Conservation (phyloP, 2,113 vertebrate species). For the Capreolus pygargus region DNA sequence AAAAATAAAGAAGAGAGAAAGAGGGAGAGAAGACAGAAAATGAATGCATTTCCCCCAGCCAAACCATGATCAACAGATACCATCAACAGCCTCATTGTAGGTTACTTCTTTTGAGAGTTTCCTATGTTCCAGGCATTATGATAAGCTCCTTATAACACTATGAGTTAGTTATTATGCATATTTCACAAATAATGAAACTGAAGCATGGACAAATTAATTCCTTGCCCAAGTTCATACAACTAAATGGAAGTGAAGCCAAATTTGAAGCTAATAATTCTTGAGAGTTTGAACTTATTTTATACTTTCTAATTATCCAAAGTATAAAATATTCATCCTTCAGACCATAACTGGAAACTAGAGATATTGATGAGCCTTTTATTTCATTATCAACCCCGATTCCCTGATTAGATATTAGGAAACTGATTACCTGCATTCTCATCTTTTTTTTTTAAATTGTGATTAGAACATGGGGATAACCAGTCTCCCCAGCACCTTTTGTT, state of each 20-base stretch:
- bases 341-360: background rate
- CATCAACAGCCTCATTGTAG: background rate
- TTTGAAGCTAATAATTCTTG: slow-evolving; percentile 17
- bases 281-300: slow-evolving; percentile 1
- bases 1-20: no score
- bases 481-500: background rate
- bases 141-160: background rate
- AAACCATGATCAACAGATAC: background rate
- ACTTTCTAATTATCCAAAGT: background rate
- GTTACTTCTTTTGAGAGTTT: background rate
- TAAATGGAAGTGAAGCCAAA: background rate
- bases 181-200: slow-evolving; percentile 9
- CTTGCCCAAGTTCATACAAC: background rate
- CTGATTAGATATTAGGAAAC: background rate
- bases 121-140: background rate
- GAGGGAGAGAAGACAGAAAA: background rate
- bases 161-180: background rate
- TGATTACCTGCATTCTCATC: background rate
- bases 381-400: background rate
- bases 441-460: background rate
- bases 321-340: background rate
- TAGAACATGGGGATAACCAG: background rate
- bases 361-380: background rate
- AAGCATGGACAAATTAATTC: background rate
- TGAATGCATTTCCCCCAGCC: background rate